A percentile compares a stretch with the other conserved stretches of the same genome.
Conservation (phyloP, 2,113 vertebrate genomes). For the Callithrix jacchus region DNA sequence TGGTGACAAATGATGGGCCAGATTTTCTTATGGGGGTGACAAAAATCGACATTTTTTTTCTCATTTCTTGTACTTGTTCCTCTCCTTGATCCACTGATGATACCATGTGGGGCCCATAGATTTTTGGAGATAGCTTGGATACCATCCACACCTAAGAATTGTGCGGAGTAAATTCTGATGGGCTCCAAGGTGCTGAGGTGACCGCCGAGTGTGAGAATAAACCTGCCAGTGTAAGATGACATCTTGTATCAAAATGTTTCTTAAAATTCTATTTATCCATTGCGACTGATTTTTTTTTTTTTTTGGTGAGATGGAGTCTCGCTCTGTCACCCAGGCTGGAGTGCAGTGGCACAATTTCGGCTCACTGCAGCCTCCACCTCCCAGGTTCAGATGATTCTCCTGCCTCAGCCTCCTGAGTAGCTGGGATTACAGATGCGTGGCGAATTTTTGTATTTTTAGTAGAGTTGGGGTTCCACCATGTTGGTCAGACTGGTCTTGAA, state of each 20-base stretch:
- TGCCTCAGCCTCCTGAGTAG: too few relatives aligned
- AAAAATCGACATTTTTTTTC: not conserved
- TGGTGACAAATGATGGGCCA: not conserved
- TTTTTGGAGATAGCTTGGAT: not conserved
- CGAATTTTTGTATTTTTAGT: too few relatives aligned
- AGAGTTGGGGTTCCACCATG: too few relatives aligned
- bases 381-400: too few relatives aligned
- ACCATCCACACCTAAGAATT: not conserved
- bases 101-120: not conserved
- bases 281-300: not conserved
- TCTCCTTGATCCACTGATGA: not conserved
- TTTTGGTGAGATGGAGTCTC: too few relatives aligned
- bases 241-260: not conserved
- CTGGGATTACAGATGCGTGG: too few relatives aligned
- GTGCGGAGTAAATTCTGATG: not conserved
- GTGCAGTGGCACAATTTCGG: too few relatives aligned
- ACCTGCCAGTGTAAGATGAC: not conserved
- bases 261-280: not conserved
- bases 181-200: not conserved
- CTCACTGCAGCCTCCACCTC: too few relatives aligned
- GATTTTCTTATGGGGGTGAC: not conserved
- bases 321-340: too few relatives aligned
- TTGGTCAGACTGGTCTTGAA: too few relatives aligned
- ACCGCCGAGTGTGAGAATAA: not conserved
- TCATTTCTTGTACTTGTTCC: not conserved